Base-by-base conservation (phyloP, 2,113 vertebrate genomes). In the Lophotis ruficrista region DNA sequence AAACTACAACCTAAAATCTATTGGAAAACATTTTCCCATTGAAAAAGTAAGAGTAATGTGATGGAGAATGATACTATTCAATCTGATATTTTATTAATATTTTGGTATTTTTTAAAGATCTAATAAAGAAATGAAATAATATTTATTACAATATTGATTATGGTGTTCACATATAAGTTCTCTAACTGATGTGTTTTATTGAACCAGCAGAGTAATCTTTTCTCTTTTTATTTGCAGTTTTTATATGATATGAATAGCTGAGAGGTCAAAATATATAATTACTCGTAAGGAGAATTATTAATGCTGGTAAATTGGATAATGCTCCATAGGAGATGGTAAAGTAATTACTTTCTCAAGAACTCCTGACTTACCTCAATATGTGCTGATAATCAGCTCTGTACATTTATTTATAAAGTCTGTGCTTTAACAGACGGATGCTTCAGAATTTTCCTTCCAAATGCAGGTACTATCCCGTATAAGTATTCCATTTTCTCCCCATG, bases 271-370 rank as follows among this genome's bases (percentile, higher is more conserved):
- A 38, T 83, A 88, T 41, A 85, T 76, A 90, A 90, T 85, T 4
- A 86, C 19, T 86, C 84, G 85, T 61, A 85, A 83, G 43, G 45
- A 79, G 77, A 93, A 88, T 81, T 85, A 54, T 61, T 95, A 94
- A 90, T 83, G 41, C 21, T 64, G 28, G 50, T 61, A 96, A 94
- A 93, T 62, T 87, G 28, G 43, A 56, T 62, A 79, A 57, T 43
- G 87, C 50, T 80, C 70, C 47, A 69, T 37, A 69, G 37, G 50
- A 76, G 51, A 88, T 33, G 58, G 38, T 45, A 73, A 83, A 91
- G 47, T 48, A 94, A 86, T 58, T 86, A 79, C 53, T 88, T 77
- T 64, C 38, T 81, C 68, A 86, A 65, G 85, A 90, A 61, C 19
- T 70, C 47, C 51, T 22, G 22, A 9, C 27, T 78, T 43, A n/a